These are phyloP conservation scores for Ptyas mucosa DNA, from an alignment of 2,113 vertebrate genomes.

Conservation along the genomic window DNA sequence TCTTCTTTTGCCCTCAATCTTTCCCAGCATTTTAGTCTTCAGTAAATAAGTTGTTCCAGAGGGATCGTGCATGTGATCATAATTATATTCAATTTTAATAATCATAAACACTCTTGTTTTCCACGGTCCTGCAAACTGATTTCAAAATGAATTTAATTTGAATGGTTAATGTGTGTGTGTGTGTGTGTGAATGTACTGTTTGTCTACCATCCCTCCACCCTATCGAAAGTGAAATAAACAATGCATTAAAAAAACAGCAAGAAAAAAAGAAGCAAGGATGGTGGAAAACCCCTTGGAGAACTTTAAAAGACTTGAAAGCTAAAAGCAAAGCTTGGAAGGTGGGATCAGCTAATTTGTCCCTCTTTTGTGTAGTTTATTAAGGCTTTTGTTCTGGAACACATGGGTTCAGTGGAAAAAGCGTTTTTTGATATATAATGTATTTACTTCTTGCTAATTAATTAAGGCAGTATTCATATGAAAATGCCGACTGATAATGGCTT, in stretches of 20 bases:
- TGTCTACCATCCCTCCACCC: slow-evolving; percentile 41
- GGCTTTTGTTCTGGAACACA: slow-evolving; percentile 70
- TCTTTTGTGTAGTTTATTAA: slow-evolving; percentile 73
- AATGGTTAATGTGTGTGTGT: slow-evolving; percentile 35
- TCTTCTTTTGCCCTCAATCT: too few species aligned
- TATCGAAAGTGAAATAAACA: slow-evolving; percentile 64
- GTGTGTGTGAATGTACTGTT: slow-evolving; percentile 46
- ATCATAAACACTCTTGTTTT: slow-evolving; percentile 63
- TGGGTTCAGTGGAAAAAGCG: slow-evolving; percentile 68
- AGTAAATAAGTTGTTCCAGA: slow-evolving; percentile 60
- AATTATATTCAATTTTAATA: slow-evolving; percentile 66
- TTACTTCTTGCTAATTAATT: slow-evolving; percentile 83
- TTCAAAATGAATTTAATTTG: slow-evolving; percentile 65
- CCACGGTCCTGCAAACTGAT: slow-evolving; percentile 59
- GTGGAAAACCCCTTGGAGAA: slow-evolving; percentile 58
- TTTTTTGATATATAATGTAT: slow-evolving; percentile 77
- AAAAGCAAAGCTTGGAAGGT: slow-evolving; percentile 54
- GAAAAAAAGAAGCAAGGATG: slow-evolving; percentile 12
- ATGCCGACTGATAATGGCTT: slow-evolving; percentile 89
- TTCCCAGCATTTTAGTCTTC: slow-evolving; percentile 33
- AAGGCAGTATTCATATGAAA: slow-evolving; percentile 93
- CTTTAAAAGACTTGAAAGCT: slow-evolving; percentile 65
- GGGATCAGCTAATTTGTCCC: slow-evolving; percentile 70
- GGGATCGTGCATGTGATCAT: slow-evolving; percentile 57
- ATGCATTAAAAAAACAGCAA: slow-evolving; percentile 26